These are phyloP conservation scores for Siniperca knerii DNA, from an alignment of 2,113 vertebrate genomes.

Conservation along the genomic window DNA sequence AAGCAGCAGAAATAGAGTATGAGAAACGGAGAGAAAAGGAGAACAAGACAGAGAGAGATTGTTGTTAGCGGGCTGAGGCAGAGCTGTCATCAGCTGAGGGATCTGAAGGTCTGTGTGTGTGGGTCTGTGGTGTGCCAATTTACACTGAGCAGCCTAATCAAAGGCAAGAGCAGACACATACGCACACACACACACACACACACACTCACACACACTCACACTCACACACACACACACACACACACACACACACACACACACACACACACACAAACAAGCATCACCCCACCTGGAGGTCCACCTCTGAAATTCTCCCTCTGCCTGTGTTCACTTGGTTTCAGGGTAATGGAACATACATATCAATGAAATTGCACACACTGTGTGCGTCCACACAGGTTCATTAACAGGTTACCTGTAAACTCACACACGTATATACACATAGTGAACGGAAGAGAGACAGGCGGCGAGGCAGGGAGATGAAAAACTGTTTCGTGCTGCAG, in stretches of 20 bases:
- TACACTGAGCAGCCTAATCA: constrained; percentile 81
- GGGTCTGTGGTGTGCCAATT: constrained; percentile 81
- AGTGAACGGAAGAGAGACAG: constrained; percentile 8
- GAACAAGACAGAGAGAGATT: constrained; percentile 69
- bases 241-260: constrained; percentile 26
- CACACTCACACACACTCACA: constrained; percentile 10
- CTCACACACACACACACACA: constrained; percentile 19
- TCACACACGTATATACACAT: constrained; percentile 25
- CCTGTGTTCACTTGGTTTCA: constrained; percentile 42
- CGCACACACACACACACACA: constrained; percentile 10
- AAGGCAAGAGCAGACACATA: constrained; percentile 68
- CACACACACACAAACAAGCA: constrained; percentile 5
- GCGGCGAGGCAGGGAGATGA: neutral
- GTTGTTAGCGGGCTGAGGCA: constrained; percentile 79
- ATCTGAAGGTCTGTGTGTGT: constrained; percentile 80
- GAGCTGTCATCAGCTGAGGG: constrained; percentile 82
- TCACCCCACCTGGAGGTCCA: constrained; percentile 49
- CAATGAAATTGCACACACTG: constrained; percentile 25
- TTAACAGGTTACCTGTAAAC: constrained; percentile 59
- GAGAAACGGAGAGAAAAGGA: constrained; percentile 67
- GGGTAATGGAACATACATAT: constrained; percentile 41
- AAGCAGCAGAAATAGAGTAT: constrained; percentile 71
- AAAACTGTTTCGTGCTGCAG: constrained; percentile 38
- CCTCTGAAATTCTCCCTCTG: constrained; percentile 46
- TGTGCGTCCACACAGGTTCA: constrained; percentile 39